Conservation (phyloP, 2,797 vertebrate genomes). For the Falco naumanni region DNA sequence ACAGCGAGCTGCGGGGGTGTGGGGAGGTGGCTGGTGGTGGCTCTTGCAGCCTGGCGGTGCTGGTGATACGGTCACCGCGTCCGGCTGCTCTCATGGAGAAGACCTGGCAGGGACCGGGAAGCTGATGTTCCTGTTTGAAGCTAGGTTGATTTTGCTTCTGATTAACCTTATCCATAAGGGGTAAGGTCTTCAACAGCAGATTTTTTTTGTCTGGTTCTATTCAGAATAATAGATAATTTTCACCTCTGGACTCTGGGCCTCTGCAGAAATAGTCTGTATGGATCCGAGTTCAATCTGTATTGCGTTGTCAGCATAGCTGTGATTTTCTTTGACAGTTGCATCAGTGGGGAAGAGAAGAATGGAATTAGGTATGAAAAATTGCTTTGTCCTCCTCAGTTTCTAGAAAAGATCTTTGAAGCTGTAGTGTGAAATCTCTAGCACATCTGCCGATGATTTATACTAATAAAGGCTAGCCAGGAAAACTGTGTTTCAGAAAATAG, state of each 20-base stretch:
- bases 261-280: slow-evolving; percentile 64
- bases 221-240: slow-evolving; percentile 70
- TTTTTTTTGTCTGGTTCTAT: slow-evolving; percentile 24
- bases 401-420: slow-evolving; percentile 48
- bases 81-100: slow-evolving; percentile 54
- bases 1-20: slow-evolving; percentile 9
- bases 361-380: slow-evolving; percentile 79
- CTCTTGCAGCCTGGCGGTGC: slow-evolving; percentile 35
- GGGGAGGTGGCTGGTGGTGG: background rate
- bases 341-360: slow-evolving; percentile 78
- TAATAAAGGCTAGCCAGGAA: slow-evolving; percentile 58
- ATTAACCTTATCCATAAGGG: slow-evolving; percentile 73
- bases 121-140: slow-evolving; percentile 40
- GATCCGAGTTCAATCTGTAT: slow-evolving; percentile 70
- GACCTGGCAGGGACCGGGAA: slow-evolving; percentile 27
- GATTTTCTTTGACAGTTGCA: slow-evolving; percentile 69
- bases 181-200: slow-evolving; percentile 58
- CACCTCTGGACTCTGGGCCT: slow-evolving; percentile 42
- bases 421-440: slow-evolving; percentile 53
- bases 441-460: slow-evolving; percentile 55
- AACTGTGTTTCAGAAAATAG: slow-evolving; percentile 48
- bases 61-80: slow-evolving; percentile 49
- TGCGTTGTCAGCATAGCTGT: slow-evolving; percentile 74
- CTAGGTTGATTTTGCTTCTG: slow-evolving; percentile 70
- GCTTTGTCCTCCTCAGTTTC: slow-evolving; percentile 60